Evolutionary conservation across 2,888 invertebrate genomes (phyloP), one percentile per base, ranked within the genome.

Genomic region (Cryptus armator): DNA sequence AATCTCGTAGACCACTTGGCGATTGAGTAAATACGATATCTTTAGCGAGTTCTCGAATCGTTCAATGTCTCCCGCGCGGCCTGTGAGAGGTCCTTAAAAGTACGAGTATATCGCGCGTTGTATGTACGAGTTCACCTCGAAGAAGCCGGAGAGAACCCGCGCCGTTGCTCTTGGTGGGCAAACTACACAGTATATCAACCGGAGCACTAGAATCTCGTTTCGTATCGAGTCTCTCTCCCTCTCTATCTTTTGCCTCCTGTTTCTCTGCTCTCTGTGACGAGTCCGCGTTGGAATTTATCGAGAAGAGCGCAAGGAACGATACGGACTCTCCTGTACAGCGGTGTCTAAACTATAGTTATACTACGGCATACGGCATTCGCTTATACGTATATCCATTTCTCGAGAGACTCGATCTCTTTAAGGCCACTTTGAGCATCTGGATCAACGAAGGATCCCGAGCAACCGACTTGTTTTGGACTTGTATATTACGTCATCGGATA

Each of bases 201-300:
- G n/a, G 71, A 76, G 62, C 64, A 53, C 76, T 81, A 48, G 72
- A 77, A 67, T 82, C 81, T 72, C 68, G 79, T 68, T 66, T 74
- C 48, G 74, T 64, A 75, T 75, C 75, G 32, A 51, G 66, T 66
- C 66, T 6, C 51, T 12, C 64, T 56, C 43, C 10, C 62, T 62
- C 29, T 48, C 24, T 16, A 74, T 68, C 62, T 51, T 56, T 51
- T 12, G 46, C 16, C 62, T 64, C 70, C 32, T 59, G 59, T 32
- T 32, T 19, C 59, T 46, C 44, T 44, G 56, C 51, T 75, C 64
- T 70, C 51, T 62, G 37, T 37, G 77, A 81, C 84, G 74, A 84
- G 68, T 84, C 77, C 53, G 51, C 68, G 72, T 68, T 77, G 81
- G 77, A 84, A 81, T 81, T 84, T 74, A 81, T 81, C 81, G 84